A percentile compares a stretch with the other conserved stretches of the same genome.
phyloP scores from a whole-genome alignment of 1,140 invertebrate species.

The Ceratosolen fusciceps region DNA sequence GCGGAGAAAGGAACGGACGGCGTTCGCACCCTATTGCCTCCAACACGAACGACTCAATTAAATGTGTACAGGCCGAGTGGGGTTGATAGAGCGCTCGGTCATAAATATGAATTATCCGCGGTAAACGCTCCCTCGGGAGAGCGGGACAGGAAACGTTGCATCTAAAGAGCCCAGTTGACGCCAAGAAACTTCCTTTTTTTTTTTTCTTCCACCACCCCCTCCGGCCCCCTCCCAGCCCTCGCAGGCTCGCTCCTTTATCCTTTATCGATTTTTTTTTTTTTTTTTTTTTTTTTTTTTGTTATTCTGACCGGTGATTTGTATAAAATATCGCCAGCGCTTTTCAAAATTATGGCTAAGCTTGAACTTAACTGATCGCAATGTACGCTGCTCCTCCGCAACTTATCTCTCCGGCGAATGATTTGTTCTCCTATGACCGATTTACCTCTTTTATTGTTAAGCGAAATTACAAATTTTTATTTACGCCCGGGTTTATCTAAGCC shows the following conservation, averaged over 20 bases:
- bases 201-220: background rate
- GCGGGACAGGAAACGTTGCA: slow-evolving; percentile 44
- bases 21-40: slow-evolving; percentile 69
- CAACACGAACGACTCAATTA: slow-evolving; percentile 71
- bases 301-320: background rate
- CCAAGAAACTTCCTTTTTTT: slow-evolving; percentile 46
- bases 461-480: too few species aligned
- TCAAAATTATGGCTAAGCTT: slow-evolving; percentile 38
- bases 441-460: too few species aligned
- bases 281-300: slow-evolving; percentile 43
- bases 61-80: slow-evolving; percentile 69
- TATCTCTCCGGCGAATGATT: background rate
- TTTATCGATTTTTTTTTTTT: slow-evolving; percentile 31
- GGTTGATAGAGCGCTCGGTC: slow-evolving; percentile 69
- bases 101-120: slow-evolving; percentile 72
- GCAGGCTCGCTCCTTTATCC: too few species aligned
- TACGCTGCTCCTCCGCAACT: background rate
- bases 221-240: too few species aligned
- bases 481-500: too few species aligned
- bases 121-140: slow-evolving; percentile 67
- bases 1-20: slow-evolving; percentile 51
- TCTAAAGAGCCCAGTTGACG: slow-evolving; percentile 45
- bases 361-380: slow-evolving; percentile 3
- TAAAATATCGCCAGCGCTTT: slow-evolving; percentile 17
- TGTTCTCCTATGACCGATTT: background rate